Evolutionary conservation across 2,113 vertebrate species (phyloP).

Genomic region (Passerina amoena): DNA sequence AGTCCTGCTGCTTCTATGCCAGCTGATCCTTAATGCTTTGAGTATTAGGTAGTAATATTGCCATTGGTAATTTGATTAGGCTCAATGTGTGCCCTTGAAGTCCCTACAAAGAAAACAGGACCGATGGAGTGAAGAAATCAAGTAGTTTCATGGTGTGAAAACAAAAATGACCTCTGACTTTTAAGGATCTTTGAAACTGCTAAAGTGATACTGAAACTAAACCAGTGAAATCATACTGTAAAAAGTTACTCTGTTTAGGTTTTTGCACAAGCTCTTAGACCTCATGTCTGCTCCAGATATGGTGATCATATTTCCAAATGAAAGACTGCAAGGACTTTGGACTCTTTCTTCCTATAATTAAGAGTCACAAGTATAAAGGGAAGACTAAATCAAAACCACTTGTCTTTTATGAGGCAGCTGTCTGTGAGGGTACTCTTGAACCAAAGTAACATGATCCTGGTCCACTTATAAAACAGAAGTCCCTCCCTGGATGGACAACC

Average conservation of each 20-base stretch:
- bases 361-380: background rate
- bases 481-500: background rate
- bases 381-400: background rate
- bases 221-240: background rate
- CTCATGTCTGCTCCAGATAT: background rate
- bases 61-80: background rate
- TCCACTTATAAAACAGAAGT: background rate
- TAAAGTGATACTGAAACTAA: background rate
- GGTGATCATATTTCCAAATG: background rate
- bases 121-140: background rate
- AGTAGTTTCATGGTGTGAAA: background rate
- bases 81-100: background rate
- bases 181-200: background rate
- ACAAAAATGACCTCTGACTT: background rate
- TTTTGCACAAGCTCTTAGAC: background rate
- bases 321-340: background rate
- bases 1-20: background rate
- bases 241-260: background rate
- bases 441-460: background rate
- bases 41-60: background rate
- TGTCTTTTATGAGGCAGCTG: background rate
- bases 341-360: background rate
- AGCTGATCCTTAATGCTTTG: background rate
- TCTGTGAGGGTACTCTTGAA: background rate
- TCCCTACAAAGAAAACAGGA: background rate